Base-by-base conservation (phyloP, 2,797 vertebrate species). In the Crenuchus spilurus region DNA sequence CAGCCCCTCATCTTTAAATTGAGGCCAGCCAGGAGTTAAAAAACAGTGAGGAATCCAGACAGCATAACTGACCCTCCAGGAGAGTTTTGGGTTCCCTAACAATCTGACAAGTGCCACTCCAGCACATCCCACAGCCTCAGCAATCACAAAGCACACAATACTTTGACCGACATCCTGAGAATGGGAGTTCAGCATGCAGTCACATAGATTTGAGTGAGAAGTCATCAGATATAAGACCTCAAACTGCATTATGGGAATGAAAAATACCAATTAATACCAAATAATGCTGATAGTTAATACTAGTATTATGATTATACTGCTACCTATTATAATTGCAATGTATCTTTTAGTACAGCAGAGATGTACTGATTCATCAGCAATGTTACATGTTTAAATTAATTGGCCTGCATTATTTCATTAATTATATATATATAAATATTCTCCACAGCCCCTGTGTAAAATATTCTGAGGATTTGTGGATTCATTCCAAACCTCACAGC, bases 11-110 rank as follows among this genome's bases (percentile, higher is more conserved):
- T 84, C 82, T 46, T 57, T 86, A 87, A 88, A 92, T 87, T 86
- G 86, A 73, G 85, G 87, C 74, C 86, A 88, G 76, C 80, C 82
- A 82, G 78, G 84, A 87, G 86, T 87, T 85, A 86, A 84, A 63
- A 66, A 62, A 79, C 28, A 72, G 76, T 55, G 57, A 64, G 79
- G 85, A 84, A 88, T 85, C 84, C 84, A 84, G 70, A 68, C 37
- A 76, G 85, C 85, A 80, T 88, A 80, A 82, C 81, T 78, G 63
- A 70, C 87, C 79, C 72, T 74, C 73, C 39, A 83, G 76, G 77
- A 78, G 75, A 74, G 60, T 68, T 82, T 67, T 51, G 55, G 68
- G 64, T 63, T 41, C 67, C 65, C 78, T 80, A 85, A 82, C 79
- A 84, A 84, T 85, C 82, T 86, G 81, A 86, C 85, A 81, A 77